Base-by-base conservation (phyloP, 2,113 vertebrate species). In the Elephantulus edwardii region DNA sequence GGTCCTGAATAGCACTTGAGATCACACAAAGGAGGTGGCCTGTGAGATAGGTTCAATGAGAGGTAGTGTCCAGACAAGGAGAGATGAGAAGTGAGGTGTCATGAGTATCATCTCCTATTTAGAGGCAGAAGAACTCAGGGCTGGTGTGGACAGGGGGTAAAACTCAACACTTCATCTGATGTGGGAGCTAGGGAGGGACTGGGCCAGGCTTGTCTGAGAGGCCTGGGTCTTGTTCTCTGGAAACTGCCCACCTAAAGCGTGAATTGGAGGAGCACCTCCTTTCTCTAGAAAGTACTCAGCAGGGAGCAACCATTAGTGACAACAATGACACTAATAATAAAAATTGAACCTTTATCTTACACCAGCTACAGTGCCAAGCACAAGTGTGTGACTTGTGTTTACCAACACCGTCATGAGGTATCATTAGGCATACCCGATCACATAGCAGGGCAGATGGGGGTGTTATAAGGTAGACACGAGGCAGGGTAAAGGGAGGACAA, bases 151-250 rank as follows among this genome's bases (percentile, higher is more conserved):
- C 3, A 13, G 71, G 19, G 20, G 28, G 26, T 22, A 60, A 60
- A 26, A 26, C 24, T 26, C 26, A 60, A 26, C 58, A 60, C 9
- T 10, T 9, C 2, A 30, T 26, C 40, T 38, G 40, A 35, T 48
- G 2, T n/a, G 16, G 62, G 33, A 22, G 19, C 20, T 1, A 1
- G 0, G 13, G 28, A 4, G 2, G 33, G 17, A 17, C 66, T 19
- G 35, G 54, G 56, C 44, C 50, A 19, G 35, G 46, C 78, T 70
- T 35, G 1, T 66, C n/a, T 48, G 24, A 12, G 13, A 56, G 70
- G 52, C 33, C 75, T 58, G 72, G 48, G 30, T 9, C 50, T 74
- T 35, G n/a, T 2, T 70, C 5, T 82, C 70, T 48, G 40, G 35
- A 10, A 68, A 10, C 26, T 78, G 26, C 54, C 42, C 24, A 9